Conservation (phyloP, 2,797 vertebrate genomes). For the Hoplostethus mediterraneus region DNA sequence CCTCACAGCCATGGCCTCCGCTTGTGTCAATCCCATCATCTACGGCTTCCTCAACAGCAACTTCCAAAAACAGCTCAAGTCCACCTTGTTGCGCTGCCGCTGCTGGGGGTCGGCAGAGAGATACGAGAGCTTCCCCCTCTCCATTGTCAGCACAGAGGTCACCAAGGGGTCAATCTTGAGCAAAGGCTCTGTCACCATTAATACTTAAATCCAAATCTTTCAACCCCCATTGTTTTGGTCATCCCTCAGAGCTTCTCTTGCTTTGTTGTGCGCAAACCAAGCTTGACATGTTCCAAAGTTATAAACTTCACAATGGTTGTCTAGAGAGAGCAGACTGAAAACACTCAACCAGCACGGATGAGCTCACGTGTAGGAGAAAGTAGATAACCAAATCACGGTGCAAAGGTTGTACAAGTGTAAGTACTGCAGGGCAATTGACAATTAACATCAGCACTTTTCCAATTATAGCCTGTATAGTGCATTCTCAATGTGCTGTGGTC, state of each 20-base stretch:
- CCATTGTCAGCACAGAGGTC: slow-evolving; percentile 88
- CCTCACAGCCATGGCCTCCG: slow-evolving; percentile 87
- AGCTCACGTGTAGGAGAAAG: slow-evolving; percentile 55
- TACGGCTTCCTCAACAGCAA: slow-evolving; percentile 92
- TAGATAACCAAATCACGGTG: slow-evolving; percentile 53
- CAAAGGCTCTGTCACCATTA: slow-evolving; percentile 80
- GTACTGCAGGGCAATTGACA: slow-evolving; percentile 33
- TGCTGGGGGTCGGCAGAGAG: slow-evolving; percentile 82
- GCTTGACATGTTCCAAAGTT: slow-evolving; percentile 54
- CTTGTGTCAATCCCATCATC: slow-evolving; percentile 89
- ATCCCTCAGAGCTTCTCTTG: slow-evolving; percentile 46
- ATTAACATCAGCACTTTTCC: slow-evolving; percentile 45
- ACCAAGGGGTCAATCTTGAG: slow-evolving; percentile 87
- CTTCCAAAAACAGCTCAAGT: slow-evolving; percentile 89
- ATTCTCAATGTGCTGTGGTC: background rate
- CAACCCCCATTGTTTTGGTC: slow-evolving; percentile 32
- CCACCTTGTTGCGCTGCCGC: slow-evolving; percentile 84
- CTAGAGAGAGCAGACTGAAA: slow-evolving; percentile 34
- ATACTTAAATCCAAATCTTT: slow-evolving; percentile 62
- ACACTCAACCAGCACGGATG: slow-evolving; percentile 28
- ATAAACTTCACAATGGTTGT: slow-evolving; percentile 45
- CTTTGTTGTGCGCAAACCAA: slow-evolving; percentile 27
- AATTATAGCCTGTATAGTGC: slow-evolving; percentile 24
- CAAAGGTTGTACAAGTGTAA: slow-evolving; percentile 63
- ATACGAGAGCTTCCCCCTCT: slow-evolving; percentile 89